Evolutionary conservation across 2,888 invertebrate species (phyloP), one percentile per base, ranked within the genome.

Genomic region (Gortyna flavago): DNA sequence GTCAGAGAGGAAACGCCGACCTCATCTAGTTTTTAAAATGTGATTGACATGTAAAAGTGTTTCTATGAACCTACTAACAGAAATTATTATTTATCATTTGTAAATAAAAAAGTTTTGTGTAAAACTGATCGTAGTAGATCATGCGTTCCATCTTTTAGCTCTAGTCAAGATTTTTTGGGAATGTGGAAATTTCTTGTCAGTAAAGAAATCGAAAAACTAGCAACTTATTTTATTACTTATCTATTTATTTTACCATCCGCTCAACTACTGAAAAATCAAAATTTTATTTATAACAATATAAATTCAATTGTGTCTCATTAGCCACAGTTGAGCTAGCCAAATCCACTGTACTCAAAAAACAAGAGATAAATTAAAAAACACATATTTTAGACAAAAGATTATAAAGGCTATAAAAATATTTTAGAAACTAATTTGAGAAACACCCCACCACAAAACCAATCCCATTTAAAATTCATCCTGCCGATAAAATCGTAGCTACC

Each of bases 401-500:
- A n/a, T n/a, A n/a, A n/a, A n/a, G n/a, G 32, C 32, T 9, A 35
- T 11, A 69, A 18, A 48, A 68, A 51, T 32, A 25, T 51, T 32
- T 25, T 16, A 25, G 32, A 51, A 68, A 68, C 25, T 35, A 35
- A 59, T 69, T 59, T n/a, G 9, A 59, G 38, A 65, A 57, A 64
- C 18, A 70, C 16, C 32, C 29, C 41, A 64, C 54, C 25, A 61
- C 44, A 54, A 69, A 51, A 81, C 16, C 16, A n/a, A 66, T 72
- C 70, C 29, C 25, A 69, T 75, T 73, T 54, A 67, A 83, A 79
- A 84, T 86, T 71, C 82, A 86, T 73, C 79, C 75, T 64, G 54
- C 59, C 16, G 86, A 86, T 86, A 86, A 86, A 86, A 84, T 83
- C 83, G 70, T 71, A 65, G 86, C 84, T 84, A 83, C 84, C 73